Percentiles rank a stretch among this genome's conserved stretches.
These are phyloP conservation scores for Atta texana DNA, from an alignment of 1,140 invertebrate genomes.

Conservation along the genomic window DNA sequence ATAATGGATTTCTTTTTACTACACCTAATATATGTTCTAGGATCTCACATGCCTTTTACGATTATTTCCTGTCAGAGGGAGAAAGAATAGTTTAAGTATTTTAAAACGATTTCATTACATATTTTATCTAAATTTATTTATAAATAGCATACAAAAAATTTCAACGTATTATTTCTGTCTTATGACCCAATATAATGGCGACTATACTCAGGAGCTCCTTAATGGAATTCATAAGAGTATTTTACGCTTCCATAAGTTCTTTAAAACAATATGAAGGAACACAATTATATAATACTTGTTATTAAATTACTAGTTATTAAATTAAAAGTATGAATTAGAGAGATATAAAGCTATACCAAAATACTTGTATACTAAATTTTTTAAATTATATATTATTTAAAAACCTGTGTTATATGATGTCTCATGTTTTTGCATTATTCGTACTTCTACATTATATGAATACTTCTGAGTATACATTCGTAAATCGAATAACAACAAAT, in stretches of 20 bases:
- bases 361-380: slow-evolving; percentile 28
- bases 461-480: not conserved
- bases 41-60: no score
- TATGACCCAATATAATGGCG: no score
- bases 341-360: slow-evolving; percentile 1
- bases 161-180: no score
- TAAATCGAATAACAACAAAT: slow-evolving; percentile 3
- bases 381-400: slow-evolving; percentile 28
- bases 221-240: not conserved
- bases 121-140: not conserved
- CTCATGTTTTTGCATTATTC: slow-evolving; percentile 42
- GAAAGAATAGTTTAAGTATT: no score
- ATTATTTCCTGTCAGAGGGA: no score
- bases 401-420: slow-evolving; percentile 35
- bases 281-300: slow-evolving; percentile 4
- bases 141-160: no score
- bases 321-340: slow-evolving; percentile 22
- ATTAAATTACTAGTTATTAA: slow-evolving; percentile 5
- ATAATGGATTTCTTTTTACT: no score
- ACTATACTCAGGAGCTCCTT: no score
- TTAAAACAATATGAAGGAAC: not conserved
- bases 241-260: slow-evolving; percentile 8
- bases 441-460: slow-evolving; percentile 6
- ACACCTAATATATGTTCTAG: no score
- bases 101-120: no score